Evolutionary conservation across 2,888 invertebrate species (phyloP).

Genomic region (Sinohyriopsis cumingii): DNA sequence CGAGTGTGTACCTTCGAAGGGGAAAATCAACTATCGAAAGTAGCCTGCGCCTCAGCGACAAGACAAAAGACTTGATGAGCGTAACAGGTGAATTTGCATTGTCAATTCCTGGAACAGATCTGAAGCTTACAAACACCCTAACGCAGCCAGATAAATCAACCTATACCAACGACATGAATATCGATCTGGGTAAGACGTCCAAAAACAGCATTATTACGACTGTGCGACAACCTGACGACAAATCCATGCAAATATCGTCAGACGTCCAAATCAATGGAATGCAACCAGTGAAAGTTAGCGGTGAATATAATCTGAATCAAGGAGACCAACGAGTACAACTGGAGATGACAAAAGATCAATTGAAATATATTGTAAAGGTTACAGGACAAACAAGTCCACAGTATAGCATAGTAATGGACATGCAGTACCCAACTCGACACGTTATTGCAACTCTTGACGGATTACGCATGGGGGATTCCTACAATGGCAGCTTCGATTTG

Average conservation of each 20-base stretch:
- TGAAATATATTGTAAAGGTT: conserved; percentile 29
- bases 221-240: conserved; percentile 26
- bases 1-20: conserved; percentile 31
- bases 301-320: conserved; percentile 33
- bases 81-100: conserved; percentile 40
- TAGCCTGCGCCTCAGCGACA: conserved; percentile 39
- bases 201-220: conserved; percentile 35
- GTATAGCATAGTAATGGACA: conserved; percentile 31
- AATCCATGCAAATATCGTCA: conserved; percentile 33
- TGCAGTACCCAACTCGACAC: conserved; percentile 38
- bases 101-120: conserved; percentile 45
- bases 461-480: conserved; percentile 21
- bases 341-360: conserved; percentile 26
- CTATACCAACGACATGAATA: conserved; percentile 37
- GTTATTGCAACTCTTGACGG: conserved; percentile 41
- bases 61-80: conserved; percentile 34
- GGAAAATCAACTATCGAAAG: conserved; percentile 39
- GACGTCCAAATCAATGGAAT: conserved; percentile 34
- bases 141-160: conserved; percentile 35
- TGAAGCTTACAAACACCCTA: conserved; percentile 43
- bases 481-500: conserved; percentile 32
- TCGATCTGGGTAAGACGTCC: conserved; percentile 30
- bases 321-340: conserved; percentile 32
- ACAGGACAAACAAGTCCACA: conserved; percentile 28
- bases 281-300: conserved; percentile 33